Evolutionary conservation across 2,113 vertebrate genomes (phyloP).

Genomic region (Todiramphus chloris): DNA sequence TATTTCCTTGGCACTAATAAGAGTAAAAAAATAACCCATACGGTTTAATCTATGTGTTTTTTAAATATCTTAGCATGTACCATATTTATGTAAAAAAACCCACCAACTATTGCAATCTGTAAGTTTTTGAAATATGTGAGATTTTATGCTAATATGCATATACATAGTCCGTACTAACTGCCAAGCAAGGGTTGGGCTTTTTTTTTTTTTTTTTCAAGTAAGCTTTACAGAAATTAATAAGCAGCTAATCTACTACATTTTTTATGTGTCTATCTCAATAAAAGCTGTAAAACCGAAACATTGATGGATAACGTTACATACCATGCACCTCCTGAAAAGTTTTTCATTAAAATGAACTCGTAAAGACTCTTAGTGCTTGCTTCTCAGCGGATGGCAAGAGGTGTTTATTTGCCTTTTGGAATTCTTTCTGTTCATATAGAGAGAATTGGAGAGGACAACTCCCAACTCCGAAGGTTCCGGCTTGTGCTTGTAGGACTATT

Average conservation of each 20-base stretch:
- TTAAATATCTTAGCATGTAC: conserved; percentile 51
- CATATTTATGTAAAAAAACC: conserved; percentile 37
- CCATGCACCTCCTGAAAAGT: conserved; percentile 18
- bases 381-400: conserved; percentile 53
- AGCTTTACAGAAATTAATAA: conserved; percentile 39
- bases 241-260: not conserved
- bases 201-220: not conserved
- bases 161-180: not conserved
- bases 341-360: conserved; percentile 45
- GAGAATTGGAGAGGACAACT: not conserved
- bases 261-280: not conserved
- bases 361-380: conserved; percentile 29
- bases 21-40: not conserved
- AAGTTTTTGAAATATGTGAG: not conserved
- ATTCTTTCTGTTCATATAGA: conserved; percentile 39
- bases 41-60: not conserved
- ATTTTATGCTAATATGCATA: not conserved
- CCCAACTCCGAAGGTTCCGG: not conserved
- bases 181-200: not conserved
- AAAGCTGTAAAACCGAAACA: not conserved
- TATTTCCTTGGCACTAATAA: not conserved
- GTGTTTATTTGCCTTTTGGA: conserved; percentile 59
- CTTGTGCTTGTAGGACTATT: not conserved
- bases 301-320: not conserved
- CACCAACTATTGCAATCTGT: not conserved